These are phyloP conservation scores for Prionchulus punctatus DNA, from an alignment of 2,888 invertebrate genomes.

Conservation along the genomic window DNA sequence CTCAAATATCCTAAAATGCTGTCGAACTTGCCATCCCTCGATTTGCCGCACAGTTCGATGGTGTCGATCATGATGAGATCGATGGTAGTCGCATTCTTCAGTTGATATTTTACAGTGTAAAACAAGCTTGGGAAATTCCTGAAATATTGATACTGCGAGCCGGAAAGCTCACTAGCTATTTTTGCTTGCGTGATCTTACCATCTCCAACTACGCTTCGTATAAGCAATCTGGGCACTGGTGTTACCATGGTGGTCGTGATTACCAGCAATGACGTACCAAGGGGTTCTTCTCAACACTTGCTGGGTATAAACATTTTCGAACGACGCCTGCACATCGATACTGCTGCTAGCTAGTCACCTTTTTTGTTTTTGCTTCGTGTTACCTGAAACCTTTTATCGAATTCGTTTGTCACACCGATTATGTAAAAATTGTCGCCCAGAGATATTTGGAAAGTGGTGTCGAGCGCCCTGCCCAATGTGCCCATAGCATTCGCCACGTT, in stretches of 20 bases:
- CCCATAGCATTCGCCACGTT: slow-evolving; percentile 35
- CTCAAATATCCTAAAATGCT: not conserved
- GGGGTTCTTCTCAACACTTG: slow-evolving; percentile 22
- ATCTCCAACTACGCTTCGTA: slow-evolving; percentile 23
- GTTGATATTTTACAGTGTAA: slow-evolving; percentile 31
- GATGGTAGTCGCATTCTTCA: slow-evolving; percentile 27
- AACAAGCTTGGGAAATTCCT: slow-evolving; percentile 39
- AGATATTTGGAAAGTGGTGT: slow-evolving; percentile 32
- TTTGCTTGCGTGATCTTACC: too few species aligned
- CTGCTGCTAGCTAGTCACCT: too few species aligned
- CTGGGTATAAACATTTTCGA: slow-evolving; percentile 35
- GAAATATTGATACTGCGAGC: too few species aligned
- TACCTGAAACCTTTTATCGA: slow-evolving; percentile 38
- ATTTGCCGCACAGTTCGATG: slow-evolving; percentile 38
- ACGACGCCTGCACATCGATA: too few species aligned
- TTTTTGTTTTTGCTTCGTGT: too few species aligned
- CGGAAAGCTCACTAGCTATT: too few species aligned
- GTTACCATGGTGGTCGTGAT: slow-evolving; percentile 41
- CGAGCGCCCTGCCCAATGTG: slow-evolving; percentile 25
- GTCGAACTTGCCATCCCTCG: slow-evolving; percentile 19
- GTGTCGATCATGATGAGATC: slow-evolving; percentile 41
- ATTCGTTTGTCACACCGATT: slow-evolving; percentile 36
- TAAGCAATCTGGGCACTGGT: slow-evolving; percentile 39
- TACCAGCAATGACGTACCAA: slow-evolving; percentile 41
- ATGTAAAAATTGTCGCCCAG: slow-evolving; percentile 42